Conservation (phyloP, 2,888 invertebrate species). For the Drosophila prolongata region DNA sequence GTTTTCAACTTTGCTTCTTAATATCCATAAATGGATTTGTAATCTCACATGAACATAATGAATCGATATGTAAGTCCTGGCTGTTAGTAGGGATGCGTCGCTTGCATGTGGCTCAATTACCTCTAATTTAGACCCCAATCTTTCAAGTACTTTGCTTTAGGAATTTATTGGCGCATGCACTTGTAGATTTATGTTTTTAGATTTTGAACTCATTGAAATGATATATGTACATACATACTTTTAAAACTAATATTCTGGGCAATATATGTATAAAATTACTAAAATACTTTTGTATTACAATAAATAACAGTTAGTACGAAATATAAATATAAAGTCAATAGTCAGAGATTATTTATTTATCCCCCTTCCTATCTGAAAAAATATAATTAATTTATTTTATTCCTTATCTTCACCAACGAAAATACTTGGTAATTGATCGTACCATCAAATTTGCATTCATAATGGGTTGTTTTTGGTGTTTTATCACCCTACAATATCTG, state of each 20-base stretch:
- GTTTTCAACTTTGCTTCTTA: slow-evolving; percentile 14
- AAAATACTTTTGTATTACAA: not conserved
- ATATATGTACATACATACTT: not conserved
- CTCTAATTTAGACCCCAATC: slow-evolving; percentile 28
- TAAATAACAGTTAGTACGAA: not conserved
- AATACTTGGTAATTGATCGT: slow-evolving; percentile 5
- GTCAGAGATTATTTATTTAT: not conserved
- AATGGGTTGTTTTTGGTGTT: not conserved
- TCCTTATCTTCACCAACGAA: slow-evolving; percentile 9
- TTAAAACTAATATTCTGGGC: too few relatives aligned
- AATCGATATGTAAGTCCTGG: slow-evolving; percentile 5
- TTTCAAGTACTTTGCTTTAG: slow-evolving; percentile 26
- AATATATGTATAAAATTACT: too few relatives aligned
- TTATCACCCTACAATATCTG: slow-evolving; percentile 9
- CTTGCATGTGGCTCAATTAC: not conserved
- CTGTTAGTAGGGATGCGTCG: slow-evolving; percentile 14
- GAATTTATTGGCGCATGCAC: slow-evolving; percentile 23
- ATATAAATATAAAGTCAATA: slow-evolving; percentile 12
- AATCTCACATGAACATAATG: slow-evolving; percentile 13
- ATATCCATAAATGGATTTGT: slow-evolving; percentile 42
- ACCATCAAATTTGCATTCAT: slow-evolving; percentile 12
- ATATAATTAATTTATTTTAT: slow-evolving; percentile 8
- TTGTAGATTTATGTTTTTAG: slow-evolving; percentile 3
- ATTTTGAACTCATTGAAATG: not conserved
- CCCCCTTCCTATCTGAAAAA: not conserved